Evolutionary conservation across 2,797 vertebrate species (phyloP), one percentile per base, ranked within the genome.

Genomic region (Lophius americanus): DNA sequence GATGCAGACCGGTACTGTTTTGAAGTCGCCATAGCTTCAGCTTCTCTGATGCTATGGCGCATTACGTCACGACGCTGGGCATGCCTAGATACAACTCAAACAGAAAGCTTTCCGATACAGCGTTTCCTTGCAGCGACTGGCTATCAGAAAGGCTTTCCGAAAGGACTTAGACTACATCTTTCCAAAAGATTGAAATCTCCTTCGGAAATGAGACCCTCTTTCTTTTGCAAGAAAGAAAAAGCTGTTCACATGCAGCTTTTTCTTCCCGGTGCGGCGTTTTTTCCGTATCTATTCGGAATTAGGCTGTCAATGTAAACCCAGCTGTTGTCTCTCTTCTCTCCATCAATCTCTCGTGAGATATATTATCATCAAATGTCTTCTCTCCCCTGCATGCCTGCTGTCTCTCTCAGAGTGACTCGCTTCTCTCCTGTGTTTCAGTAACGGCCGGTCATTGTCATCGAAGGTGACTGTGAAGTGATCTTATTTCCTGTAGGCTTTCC

Each of bases 381-480:
- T 62, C 63, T 66, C 39, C 32, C 67, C 64, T 74, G 64, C 52
- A 36, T 60, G 12, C 2, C 64, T 6, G 2, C 10, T 2, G 50
- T 64, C 59, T 80, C 76, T 83, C 80, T 58, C n/a, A 35, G 69
- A 78, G 33, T 55, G 56, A 63, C 80, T 85, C 70, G 9, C 55
- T 75, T 73, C 58, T 71, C 83, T 84, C 74, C 65, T 42, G 68
- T 71, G 70, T 83, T 77, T 86, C 83, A 68, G 59, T 82, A 83
- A 79, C 76, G 10, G 75, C 78, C 62, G 73, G 79, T 73, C 69
- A 35, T 72, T 70, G 48, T 85, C 79, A 69, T 73, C 76, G 73
- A 84, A 79, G 85, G 79, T 82, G 75, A 85, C 86, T 83, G 74
- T 56, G 68, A 70, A 82, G 86, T 85, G 88, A 89, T 91, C 85